Evolutionary conservation across 2,113 vertebrate species (phyloP).

Genomic region (Speoplatyrhinus poulsoni): DNA sequence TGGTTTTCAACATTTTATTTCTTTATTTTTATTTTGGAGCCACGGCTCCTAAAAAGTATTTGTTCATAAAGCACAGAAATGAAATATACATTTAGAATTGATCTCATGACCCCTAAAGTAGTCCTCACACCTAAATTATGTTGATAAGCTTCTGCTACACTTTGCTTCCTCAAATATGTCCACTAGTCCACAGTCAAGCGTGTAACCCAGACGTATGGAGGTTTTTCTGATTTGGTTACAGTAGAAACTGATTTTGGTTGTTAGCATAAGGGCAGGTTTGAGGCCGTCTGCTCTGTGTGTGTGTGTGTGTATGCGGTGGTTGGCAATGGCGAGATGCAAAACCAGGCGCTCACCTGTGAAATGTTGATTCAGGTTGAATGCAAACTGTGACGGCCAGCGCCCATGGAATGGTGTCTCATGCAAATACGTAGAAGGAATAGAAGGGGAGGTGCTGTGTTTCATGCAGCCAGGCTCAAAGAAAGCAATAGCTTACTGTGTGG

Average conservation of each 20-base stretch:
- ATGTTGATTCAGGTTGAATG: slow-evolving; percentile 76
- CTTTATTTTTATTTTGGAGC: neutral
- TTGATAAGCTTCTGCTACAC: slow-evolving; percentile 28
- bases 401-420: slow-evolving; percentile 70
- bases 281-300: slow-evolving; percentile 40
- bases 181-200: slow-evolving; percentile 81
- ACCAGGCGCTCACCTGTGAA: slow-evolving; percentile 77
- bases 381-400: slow-evolving; percentile 75
- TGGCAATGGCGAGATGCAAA: slow-evolving; percentile 75
- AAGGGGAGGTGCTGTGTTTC: neutral
- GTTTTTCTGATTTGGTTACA: slow-evolving; percentile 76
- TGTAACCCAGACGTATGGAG: slow-evolving; percentile 76
- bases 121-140: no score
- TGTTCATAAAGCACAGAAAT: no score
- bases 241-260: slow-evolving; percentile 75
- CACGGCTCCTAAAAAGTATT: no score
- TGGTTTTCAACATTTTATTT: no score
- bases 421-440: slow-evolving; percentile 64
- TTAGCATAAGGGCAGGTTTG: slow-evolving; percentile 61
- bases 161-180: slow-evolving; percentile 63
- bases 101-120: no score
- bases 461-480: slow-evolving; percentile 3
- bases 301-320: slow-evolving; percentile 50
- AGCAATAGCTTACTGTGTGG: neutral
- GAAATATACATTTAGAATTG: no score